Conservation (phyloP, 2,888 invertebrate species). For the Tryphoninae sp. region DNA sequence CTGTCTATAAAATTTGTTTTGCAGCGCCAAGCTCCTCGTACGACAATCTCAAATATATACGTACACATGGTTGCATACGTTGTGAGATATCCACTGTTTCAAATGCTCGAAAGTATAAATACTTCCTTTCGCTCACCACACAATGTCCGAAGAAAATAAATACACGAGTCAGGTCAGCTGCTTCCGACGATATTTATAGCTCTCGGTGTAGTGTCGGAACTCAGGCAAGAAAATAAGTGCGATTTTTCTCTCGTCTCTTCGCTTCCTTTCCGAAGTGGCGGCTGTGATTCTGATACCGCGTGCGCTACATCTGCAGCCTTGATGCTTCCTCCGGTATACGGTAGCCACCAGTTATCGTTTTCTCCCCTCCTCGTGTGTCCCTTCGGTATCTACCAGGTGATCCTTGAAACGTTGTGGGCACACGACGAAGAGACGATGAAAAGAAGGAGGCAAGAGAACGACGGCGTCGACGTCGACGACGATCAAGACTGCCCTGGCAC, state of each 20-base stretch:
- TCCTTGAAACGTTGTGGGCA: conserved; percentile 52
- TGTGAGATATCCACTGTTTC: conserved; percentile 21
- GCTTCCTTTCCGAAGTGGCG: conserved; percentile 45
- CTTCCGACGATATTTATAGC: conserved; percentile 60
- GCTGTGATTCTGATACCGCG: conserved; percentile 27
- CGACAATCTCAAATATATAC: conserved; percentile 2
- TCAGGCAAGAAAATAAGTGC: conserved; percentile 54
- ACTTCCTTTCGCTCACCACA: conserved; percentile 30
- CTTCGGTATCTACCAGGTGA: conserved; percentile 50
- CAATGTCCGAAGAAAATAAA: conserved; percentile 45
- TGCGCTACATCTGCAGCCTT: conserved; percentile 8
- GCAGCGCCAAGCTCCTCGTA: neutral
- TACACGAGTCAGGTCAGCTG: conserved; percentile 45
- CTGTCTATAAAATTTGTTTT: conserved; percentile 16
- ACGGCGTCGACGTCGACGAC: conserved; percentile 7
- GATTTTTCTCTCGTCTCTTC: conserved; percentile 55
- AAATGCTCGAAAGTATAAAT: conserved; percentile 45
- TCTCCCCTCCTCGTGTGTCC: conserved; percentile 28
- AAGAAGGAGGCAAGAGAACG: neutral
- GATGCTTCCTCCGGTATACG: conserved; percentile 29
- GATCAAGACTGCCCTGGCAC: conserved; percentile 48
- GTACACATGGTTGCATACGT: neutral
- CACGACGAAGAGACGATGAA: conserved; percentile 32
- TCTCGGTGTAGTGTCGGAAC: conserved; percentile 58
- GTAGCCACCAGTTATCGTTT: conserved; percentile 54